Conservation (phyloP, 2,797 vertebrate species). For the Oreochromis mossambicus region DNA sequence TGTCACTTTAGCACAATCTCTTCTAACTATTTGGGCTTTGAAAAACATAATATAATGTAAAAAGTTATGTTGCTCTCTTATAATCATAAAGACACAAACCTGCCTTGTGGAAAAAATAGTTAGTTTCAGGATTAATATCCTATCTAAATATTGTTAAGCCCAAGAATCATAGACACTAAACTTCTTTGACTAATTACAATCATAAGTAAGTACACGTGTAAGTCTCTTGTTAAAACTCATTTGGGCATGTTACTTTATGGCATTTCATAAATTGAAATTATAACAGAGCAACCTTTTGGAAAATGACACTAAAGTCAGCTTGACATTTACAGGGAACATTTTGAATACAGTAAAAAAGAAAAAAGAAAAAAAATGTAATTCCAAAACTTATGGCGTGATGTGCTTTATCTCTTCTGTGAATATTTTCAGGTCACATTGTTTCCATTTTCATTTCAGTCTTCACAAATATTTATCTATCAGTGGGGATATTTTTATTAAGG, state of each 20-base stretch:
- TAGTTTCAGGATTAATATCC: neutral
- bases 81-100: neutral
- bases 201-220: neutral
- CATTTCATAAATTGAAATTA: neutral
- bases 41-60: slow-evolving; percentile 12
- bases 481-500: neutral
- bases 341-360: neutral
- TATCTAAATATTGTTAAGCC: neutral
- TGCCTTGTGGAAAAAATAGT: neutral
- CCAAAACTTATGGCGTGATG: neutral
- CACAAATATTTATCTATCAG: neutral
- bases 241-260: neutral
- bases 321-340: slow-evolving; percentile 10
- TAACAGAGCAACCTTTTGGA: slow-evolving; percentile 3
- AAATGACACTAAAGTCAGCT: neutral
- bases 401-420: neutral
- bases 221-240: neutral
- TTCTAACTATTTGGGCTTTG: neutral
- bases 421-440: neutral
- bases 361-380: neutral
- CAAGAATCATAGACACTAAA: neutral
- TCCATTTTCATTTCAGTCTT: neutral
- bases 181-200: neutral
- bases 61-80: slow-evolving; percentile 6
- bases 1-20: neutral